Base-by-base conservation (phyloP, 2,888 invertebrate genomes). In the Fissipunctia ypsillon region DNA sequence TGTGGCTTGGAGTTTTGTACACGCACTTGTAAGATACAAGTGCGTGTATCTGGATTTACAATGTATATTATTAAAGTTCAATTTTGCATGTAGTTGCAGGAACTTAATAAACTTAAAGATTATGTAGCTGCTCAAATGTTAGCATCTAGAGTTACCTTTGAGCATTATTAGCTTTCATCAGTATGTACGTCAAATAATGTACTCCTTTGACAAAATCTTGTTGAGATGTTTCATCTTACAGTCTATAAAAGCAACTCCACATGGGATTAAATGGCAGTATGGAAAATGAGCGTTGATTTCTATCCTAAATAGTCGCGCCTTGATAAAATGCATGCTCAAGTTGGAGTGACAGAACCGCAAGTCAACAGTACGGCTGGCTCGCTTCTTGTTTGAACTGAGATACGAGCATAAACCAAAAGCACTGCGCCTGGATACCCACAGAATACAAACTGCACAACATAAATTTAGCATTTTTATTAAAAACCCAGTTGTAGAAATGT, bases 391-490 rank as follows among this genome's bases (percentile, higher is more conserved):
- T 78, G 61, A 65, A 59, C 69, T 74, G 69, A 84, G 67, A 81
- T 75, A 69, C 67, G 59, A 71, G 60, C 63, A 69, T 66, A 65
- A 61, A 73, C 73, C 60, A 50, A 64, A n/a, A 81, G 61, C 75
- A 65, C 56, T 69, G 43, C 52, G 63, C 65, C 38, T 63, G 43
- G 28, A 67, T 76, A 69, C 31, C 43, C 48, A 65, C 67, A 50
- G 59, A 76, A 81, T 78, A 63, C 54, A 76, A 79, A 72, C 61
- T 66, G 73, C 60, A 73, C 68, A 69, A 54, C 54, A 81, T 69
- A 70, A 81, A 75, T 73, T 78, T 70, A 43, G 63, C 61, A 76
- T 84, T 78, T 84, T 80, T 76, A 80, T 76, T 71, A 71, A 78
- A 79, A 82, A 59, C 48, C 41, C 67, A 75, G 73, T 73, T 38